A percentile compares a stretch with the other conserved stretches of the same genome.
Conservation (phyloP, 2,888 invertebrate species). For the Pecten maximus region DNA sequence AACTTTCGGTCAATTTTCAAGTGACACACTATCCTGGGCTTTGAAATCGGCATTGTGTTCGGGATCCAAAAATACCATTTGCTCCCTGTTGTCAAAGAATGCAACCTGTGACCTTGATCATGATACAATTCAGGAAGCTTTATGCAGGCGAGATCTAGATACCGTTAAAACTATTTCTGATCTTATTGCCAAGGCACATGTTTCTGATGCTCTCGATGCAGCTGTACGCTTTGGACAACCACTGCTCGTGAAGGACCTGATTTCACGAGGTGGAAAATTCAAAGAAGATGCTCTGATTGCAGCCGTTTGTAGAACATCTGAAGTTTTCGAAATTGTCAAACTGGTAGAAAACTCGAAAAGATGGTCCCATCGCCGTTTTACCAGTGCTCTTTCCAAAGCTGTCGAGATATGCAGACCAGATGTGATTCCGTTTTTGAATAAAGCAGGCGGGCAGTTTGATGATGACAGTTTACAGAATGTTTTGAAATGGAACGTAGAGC, state of each 20-base stretch:
- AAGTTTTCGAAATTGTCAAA: neutral
- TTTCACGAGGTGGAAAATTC: neutral
- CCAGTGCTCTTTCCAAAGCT: neutral
- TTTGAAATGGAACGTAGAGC: neutral
- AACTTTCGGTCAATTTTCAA: neutral
- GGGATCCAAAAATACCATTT: neutral
- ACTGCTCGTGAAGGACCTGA: neutral
- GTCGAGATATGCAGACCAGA: neutral
- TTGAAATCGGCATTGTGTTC: neutral
- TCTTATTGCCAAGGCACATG: neutral
- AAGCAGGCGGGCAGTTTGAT: neutral
- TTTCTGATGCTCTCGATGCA: neutral
- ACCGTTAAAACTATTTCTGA: neutral
- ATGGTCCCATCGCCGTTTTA: neutral
- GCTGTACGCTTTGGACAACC: neutral
- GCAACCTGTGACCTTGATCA: neutral
- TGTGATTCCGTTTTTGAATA: neutral
- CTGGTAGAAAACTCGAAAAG: neutral
- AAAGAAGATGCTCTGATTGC: neutral
- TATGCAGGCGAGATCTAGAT: neutral
- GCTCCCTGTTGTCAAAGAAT: neutral
- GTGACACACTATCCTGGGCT: neutral
- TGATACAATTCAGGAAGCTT: neutral
- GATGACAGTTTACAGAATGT: neutral
- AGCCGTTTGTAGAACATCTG: constrained; percentile 10